phyloP scores from a whole-genome alignment of 2,113 vertebrate species.

The Phoxinus phoxinus region DNA sequence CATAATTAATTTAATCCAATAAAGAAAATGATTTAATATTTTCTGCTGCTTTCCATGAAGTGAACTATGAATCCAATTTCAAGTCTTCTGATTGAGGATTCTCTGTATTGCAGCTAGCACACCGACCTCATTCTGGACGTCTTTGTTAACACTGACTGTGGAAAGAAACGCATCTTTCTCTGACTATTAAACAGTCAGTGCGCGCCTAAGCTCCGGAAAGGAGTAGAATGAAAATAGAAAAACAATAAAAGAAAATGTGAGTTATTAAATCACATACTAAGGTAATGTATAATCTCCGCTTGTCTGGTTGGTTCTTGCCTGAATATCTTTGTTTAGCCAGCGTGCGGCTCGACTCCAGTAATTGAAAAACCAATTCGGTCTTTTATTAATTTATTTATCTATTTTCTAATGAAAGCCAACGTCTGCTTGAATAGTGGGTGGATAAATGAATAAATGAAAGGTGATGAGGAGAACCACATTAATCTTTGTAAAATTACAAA shows the following conservation, averaged over 20 bases:
- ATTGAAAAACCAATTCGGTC: slow-evolving; percentile 82
- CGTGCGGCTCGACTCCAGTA: slow-evolving; percentile 71
- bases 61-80: slow-evolving; percentile 71
- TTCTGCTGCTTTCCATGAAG: slow-evolving; percentile 67
- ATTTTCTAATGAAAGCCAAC: slow-evolving; percentile 67
- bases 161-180: slow-evolving; percentile 48
- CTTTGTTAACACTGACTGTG: slow-evolving; percentile 68
- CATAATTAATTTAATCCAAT: slow-evolving; percentile 73
- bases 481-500: slow-evolving; percentile 76
- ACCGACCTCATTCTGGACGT: slow-evolving; percentile 65
- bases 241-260: slow-evolving; percentile 78
- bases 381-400: slow-evolving; percentile 54
- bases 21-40: slow-evolving; percentile 58
- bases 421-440: slow-evolving; percentile 66
- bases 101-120: slow-evolving; percentile 64
- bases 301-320: slow-evolving; percentile 70
- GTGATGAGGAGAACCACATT: slow-evolving; percentile 74
- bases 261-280: slow-evolving; percentile 82
- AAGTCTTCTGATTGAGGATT: slow-evolving; percentile 64
- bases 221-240: slow-evolving; percentile 76
- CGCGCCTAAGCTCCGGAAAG: slow-evolving; percentile 70
- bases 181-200: slow-evolving; percentile 51
- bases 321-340: slow-evolving; percentile 80
- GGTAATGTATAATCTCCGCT: slow-evolving; percentile 78
- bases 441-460: slow-evolving; percentile 70